Evolutionary conservation across 1,140 invertebrate genomes (phyloP).

Genomic region (Halictus rubicundus): DNA sequence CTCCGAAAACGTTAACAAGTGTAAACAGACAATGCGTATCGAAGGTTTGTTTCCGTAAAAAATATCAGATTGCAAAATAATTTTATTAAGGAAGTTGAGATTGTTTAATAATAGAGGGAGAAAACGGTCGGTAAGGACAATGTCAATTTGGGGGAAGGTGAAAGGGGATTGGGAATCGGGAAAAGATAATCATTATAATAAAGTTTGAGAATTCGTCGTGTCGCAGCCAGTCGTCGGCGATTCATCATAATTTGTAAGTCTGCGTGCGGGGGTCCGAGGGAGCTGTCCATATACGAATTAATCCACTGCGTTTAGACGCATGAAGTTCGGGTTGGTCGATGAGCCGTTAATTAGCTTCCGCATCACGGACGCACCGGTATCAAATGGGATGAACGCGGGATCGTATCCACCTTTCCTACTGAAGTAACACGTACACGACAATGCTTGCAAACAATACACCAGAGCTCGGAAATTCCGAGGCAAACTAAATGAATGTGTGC

Average conservation of each 20-base stretch:
- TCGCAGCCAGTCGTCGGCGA: not conserved
- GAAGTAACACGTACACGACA: constrained; percentile 50
- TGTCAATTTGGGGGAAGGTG: too few relatives aligned
- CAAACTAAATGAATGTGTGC: not conserved
- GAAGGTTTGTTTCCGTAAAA: too few relatives aligned
- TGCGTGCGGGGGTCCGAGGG: not conserved
- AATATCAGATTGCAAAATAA: too few relatives aligned
- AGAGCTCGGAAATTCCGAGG: not conserved
- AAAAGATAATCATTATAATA: too few relatives aligned
- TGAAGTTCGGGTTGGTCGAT: constrained; percentile 57
- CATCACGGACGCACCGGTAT: constrained; percentile 58
- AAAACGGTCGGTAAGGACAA: too few relatives aligned
- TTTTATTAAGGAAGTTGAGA: too few relatives aligned
- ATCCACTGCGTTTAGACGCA: constrained; percentile 60
- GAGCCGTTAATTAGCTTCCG: constrained; percentile 63
- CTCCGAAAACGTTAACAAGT: too few relatives aligned
- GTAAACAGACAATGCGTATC: too few relatives aligned
- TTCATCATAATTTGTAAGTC: constrained; percentile 22
- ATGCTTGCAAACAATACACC: constrained; percentile 37
- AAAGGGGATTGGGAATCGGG: too few relatives aligned
- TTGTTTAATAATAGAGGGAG: too few relatives aligned
- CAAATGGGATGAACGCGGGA: constrained; percentile 59
- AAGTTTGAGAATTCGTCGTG: not conserved
- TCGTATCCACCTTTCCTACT: constrained; percentile 39
- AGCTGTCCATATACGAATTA: constrained; percentile 45